A percentile compares a stretch with the other conserved stretches of the same genome.
Conservation (phyloP, 2,797 vertebrate species). For the Enteromius unitaeniatus region DNA sequence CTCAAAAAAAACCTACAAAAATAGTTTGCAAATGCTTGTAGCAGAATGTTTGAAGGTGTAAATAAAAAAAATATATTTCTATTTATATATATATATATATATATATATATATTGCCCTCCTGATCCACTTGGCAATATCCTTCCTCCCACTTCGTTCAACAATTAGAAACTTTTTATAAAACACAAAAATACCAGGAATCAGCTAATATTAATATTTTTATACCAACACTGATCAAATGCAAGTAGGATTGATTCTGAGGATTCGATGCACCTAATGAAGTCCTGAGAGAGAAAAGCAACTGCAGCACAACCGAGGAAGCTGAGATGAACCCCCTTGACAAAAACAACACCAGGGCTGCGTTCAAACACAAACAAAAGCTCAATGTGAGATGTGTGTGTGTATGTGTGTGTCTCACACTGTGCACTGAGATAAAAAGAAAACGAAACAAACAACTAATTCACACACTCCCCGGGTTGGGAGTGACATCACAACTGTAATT, state of each 20-base stretch:
- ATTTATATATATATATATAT: neutral
- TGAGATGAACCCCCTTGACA: conserved; percentile 17
- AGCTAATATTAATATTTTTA: conserved; percentile 39
- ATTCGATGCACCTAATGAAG: conserved; percentile 50
- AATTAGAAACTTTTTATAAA: neutral
- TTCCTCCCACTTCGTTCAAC: neutral
- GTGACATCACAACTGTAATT: neutral
- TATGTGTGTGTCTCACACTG: neutral
- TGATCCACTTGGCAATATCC: conserved; percentile 9
- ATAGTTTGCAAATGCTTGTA: conserved; percentile 17
- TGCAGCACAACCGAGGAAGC: conserved; percentile 12
- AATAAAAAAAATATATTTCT: conserved; percentile 26
- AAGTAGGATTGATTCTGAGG: conserved; percentile 36
- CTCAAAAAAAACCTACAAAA: conserved; percentile 14
- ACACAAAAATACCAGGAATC: conserved; percentile 7
- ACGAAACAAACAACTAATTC: conserved; percentile 42
- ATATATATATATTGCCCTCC: neutral
- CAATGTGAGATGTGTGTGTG: conserved; percentile 14
- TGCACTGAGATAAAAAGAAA: conserved; percentile 14
- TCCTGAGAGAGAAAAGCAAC: conserved; percentile 40
- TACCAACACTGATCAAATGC: conserved; percentile 39
- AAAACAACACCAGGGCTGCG: conserved; percentile 33
- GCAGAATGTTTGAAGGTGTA: conserved; percentile 28
- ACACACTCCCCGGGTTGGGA: neutral
- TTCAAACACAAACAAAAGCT: conserved; percentile 46